These are phyloP conservation scores for Parotocinclus haroldoi DNA, from an alignment of 2,797 vertebrate genomes.

Conservation along the genomic window DNA sequence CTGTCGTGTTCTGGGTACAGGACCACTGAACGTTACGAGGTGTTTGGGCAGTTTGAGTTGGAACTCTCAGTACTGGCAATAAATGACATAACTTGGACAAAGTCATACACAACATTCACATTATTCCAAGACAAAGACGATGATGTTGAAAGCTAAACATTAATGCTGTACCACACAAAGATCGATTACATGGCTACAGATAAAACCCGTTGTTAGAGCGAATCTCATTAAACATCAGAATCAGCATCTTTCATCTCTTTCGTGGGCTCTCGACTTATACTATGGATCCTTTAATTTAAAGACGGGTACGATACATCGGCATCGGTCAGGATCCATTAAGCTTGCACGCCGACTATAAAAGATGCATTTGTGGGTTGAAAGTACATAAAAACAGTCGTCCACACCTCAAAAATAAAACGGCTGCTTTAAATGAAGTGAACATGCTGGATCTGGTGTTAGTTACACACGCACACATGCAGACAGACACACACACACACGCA, in stretches of 20 bases:
- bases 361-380: slow-evolving; percentile 16
- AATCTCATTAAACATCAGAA: background rate
- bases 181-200: no score
- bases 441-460: slow-evolving; percentile 4
- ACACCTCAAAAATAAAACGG: no score
- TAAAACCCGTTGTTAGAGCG: no score
- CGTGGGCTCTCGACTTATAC: no score
- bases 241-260: slow-evolving; percentile 21
- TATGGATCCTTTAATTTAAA: no score
- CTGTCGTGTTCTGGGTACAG: slow-evolving; percentile 6
- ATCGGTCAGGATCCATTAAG: slow-evolving; percentile 1
- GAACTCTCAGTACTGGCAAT: slow-evolving; percentile 41
- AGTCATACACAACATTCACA: slow-evolving; percentile 35
- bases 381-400: slow-evolving; percentile 17
- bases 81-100: slow-evolving; percentile 43
- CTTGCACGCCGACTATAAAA: slow-evolving; percentile 2
- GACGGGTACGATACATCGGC: no score
- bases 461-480: background rate
- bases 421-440: no score
- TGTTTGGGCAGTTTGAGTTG: slow-evolving; percentile 1
- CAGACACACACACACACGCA: slow-evolving; percentile 1
- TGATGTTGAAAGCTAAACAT: slow-evolving; percentile 24
- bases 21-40: slow-evolving; percentile 10
- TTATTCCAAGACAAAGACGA: slow-evolving; percentile 36
- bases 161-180: no score